Percentiles rank a stretch among this genome's conserved stretches.
Evolutionary conservation across 2,797 vertebrate species (phyloP).

Genomic region (Lindbergichthys nudifrons): DNA sequence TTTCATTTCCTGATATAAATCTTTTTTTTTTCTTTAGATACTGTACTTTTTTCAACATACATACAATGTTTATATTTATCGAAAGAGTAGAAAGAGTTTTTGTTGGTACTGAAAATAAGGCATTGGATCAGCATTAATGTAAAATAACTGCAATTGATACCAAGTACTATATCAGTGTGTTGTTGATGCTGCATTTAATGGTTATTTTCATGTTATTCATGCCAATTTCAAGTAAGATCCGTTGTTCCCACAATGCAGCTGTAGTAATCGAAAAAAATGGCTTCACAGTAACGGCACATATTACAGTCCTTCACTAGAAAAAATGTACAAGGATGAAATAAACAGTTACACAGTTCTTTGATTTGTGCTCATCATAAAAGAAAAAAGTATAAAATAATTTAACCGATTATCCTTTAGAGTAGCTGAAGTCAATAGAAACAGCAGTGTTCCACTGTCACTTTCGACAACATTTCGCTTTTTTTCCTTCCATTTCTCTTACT

Average conservation of each 20-base stretch:
- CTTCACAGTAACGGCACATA: neutral
- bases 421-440: neutral
- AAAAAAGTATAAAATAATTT: neutral
- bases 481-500: neutral
- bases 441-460: neutral
- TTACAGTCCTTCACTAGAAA: neutral
- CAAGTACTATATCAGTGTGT: neutral
- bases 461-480: neutral
- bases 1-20: constrained; percentile 4
- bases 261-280: too few species aligned
- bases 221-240: too few species aligned
- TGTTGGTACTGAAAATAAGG: neutral
- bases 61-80: neutral
- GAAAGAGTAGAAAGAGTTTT: neutral
- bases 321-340: neutral
- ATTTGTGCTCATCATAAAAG: neutral
- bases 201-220: too few species aligned
- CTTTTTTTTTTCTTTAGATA: neutral
- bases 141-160: neutral
- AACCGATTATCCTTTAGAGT: neutral
- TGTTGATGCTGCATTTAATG: too few species aligned
- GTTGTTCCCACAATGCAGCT: too few species aligned
- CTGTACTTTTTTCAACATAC: neutral
- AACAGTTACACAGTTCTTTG: neutral
- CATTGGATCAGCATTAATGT: neutral